Base-by-base conservation (phyloP, 1,140 invertebrate species). In the Linepithema humile region DNA sequence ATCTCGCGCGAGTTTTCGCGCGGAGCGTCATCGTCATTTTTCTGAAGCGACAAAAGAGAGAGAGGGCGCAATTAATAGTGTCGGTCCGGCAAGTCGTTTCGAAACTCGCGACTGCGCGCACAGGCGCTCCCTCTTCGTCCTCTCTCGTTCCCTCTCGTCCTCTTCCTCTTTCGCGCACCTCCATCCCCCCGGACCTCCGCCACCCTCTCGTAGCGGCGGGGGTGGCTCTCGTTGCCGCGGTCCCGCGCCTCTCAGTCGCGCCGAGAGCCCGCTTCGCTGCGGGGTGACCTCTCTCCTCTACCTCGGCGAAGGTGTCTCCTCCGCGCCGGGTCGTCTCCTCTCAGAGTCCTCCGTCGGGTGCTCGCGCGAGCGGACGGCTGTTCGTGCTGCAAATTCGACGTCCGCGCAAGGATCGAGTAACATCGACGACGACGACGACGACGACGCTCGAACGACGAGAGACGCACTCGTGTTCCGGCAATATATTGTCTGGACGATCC, bases 181-280 rank as follows among this genome's bases (percentile, higher is more conserved):
- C 50, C 60, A 35, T 32, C 62, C 60, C 53, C 9, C 57, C 73
- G 57, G 57, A 23, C 35, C 43, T 48, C 78, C 55, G 74, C 67
- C 74, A 88, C 87, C 87, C 86, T 45, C 70, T 72, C 83, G 57
- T 83, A 77, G n/a, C 64, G 38, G 48, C 75, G 90, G 90, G 88
- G 90, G 89, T 91, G 89, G 89, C 87, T 90, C 88, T 89, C 89
- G 85, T 87, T 72, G 86, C 53, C 82, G 90, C 88, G 87, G 88
- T 85, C 72, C 64, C 83, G 82, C 85, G 82, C 83, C 90, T 90
- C 87, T 92, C 91, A 92, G 91, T 92, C 91, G 91, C 86, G 90
- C 90, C 90, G 91, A 91, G 91, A 90, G 88, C 89, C 91, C 91
- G 91, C 90, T 91, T 90, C 91, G 91, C 86, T 88, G 90, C 90